These are phyloP conservation scores for Capromys pilorides DNA, from an alignment of 2,797 vertebrate species.

Conservation along the genomic window DNA sequence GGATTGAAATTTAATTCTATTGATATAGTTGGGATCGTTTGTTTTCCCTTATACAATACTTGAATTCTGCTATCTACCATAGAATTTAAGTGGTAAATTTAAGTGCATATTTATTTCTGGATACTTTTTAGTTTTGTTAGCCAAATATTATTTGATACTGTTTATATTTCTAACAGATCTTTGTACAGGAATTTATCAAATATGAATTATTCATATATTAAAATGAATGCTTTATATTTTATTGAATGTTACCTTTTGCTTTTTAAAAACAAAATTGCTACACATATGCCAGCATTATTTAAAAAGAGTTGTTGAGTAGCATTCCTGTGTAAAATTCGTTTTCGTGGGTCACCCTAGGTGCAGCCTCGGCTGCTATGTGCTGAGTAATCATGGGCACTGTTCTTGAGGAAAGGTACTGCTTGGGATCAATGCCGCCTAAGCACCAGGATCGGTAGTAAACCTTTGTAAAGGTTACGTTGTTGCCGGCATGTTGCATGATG, in stretches of 20 bases:
- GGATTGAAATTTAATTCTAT: constrained; percentile 69
- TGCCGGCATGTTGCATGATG: neutral
- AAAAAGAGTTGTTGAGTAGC: constrained; percentile 62
- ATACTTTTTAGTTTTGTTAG: constrained; percentile 68
- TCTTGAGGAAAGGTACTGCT: constrained; percentile 21
- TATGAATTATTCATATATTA: constrained; percentile 45
- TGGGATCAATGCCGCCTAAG: constrained; percentile 31
- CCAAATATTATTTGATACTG: constrained; percentile 68
- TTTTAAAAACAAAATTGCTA: constrained; percentile 68
- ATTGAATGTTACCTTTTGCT: constrained; percentile 69
- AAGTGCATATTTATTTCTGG: constrained; percentile 80
- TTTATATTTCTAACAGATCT: constrained; percentile 54
- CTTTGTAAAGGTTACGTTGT: neutral
- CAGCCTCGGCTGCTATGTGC: neutral
- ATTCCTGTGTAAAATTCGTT: constrained; percentile 20
- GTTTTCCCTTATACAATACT: constrained; percentile 54
- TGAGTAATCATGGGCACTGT: neutral
- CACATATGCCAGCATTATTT: constrained; percentile 67
- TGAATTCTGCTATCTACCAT: constrained; percentile 53
- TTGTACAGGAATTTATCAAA: constrained; percentile 60
- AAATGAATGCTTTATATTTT: neutral
- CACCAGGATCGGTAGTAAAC: neutral
- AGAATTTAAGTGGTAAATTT: constrained; percentile 77
- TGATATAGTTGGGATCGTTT: constrained; percentile 68
- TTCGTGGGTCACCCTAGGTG: neutral